A percentile compares a stretch with the other conserved stretches of the same genome.
phyloP scores from a whole-genome alignment of 2,888 invertebrate genomes.

The Eledona agricola region DNA sequence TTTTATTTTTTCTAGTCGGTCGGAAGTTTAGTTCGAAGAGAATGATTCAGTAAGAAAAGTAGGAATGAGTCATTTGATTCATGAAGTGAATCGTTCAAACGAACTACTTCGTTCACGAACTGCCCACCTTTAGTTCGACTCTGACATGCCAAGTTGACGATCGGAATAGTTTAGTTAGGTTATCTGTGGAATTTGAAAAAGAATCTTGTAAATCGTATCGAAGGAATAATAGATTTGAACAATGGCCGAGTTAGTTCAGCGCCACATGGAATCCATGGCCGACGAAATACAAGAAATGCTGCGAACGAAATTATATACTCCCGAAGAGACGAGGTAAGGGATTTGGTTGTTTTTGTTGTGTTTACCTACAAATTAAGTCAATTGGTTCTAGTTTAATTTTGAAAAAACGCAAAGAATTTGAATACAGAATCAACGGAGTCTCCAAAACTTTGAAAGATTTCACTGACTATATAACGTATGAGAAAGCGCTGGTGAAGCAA shows the following conservation, averaged over 20 bases:
- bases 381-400: constrained; percentile 67
- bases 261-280: constrained; percentile 79
- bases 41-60: too few species aligned
- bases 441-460: constrained; percentile 76
- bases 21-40: too few species aligned
- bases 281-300: constrained; percentile 83
- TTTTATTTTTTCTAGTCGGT: too few species aligned
- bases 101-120: too few species aligned
- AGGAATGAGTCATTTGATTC: too few species aligned
- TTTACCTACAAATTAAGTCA: not conserved
- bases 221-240: too few species aligned
- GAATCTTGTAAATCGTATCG: too few species aligned
- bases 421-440: constrained; percentile 75
- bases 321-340: constrained; percentile 75
- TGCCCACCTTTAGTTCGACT: too few species aligned
- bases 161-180: too few species aligned
- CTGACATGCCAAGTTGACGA: too few species aligned
- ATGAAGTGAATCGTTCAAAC: too few species aligned
- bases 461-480: constrained; percentile 75
- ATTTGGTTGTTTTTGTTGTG: not conserved
- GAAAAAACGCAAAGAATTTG: constrained; percentile 75
- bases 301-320: constrained; percentile 73
- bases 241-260: constrained; percentile 86
- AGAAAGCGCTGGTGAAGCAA: constrained; percentile 73
- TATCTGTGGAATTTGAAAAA: too few species aligned